Percentiles rank a stretch among this genome's conserved stretches.
phyloP scores from a whole-genome alignment of 2,888 invertebrate genomes.

The Lasioglossum marginatum region DNA sequence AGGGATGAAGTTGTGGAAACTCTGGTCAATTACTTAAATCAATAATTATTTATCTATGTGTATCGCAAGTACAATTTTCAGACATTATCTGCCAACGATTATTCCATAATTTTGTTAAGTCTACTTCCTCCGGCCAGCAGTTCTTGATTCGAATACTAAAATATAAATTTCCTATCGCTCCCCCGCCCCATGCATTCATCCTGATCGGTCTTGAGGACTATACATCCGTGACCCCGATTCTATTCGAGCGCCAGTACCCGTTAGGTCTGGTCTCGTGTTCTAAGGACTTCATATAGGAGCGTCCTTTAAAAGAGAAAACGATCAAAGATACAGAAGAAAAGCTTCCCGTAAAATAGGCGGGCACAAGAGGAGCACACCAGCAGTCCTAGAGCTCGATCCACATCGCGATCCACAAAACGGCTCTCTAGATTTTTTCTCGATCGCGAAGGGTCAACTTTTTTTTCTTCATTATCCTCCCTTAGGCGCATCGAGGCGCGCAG shows the following conservation, averaged over 20 bases:
- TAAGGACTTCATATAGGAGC: constrained; percentile 30
- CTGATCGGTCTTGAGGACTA: constrained; percentile 11
- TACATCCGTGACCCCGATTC: constrained; percentile 56
- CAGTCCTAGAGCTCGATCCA: not conserved
- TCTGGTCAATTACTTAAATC: not conserved
- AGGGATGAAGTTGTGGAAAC: not conserved
- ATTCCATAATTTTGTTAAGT: not conserved
- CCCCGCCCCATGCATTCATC: not conserved
- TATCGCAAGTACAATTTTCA: not conserved
- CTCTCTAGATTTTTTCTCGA: constrained; percentile 55
- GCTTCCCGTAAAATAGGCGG: constrained; percentile 55
- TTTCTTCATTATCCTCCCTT: not conserved
- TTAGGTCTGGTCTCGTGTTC: constrained; percentile 64
- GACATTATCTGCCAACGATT: not conserved
- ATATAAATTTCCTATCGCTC: constrained; percentile 14
- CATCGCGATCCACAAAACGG: constrained; percentile 44
- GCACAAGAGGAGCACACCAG: constrained; percentile 26
- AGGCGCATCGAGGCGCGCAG: constrained; percentile 22
- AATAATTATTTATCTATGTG: not conserved
- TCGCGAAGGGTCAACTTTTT: constrained; percentile 24
- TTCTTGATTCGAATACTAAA: no score
- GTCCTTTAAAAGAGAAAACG: constrained; percentile 63
- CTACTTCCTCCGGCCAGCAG: no score
- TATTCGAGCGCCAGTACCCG: constrained; percentile 61
- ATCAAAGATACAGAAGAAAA: constrained; percentile 64